These are phyloP conservation scores for Oreonectes daqikongensis DNA, from an alignment of 2,797 vertebrate species.

Conservation along the genomic window DNA sequence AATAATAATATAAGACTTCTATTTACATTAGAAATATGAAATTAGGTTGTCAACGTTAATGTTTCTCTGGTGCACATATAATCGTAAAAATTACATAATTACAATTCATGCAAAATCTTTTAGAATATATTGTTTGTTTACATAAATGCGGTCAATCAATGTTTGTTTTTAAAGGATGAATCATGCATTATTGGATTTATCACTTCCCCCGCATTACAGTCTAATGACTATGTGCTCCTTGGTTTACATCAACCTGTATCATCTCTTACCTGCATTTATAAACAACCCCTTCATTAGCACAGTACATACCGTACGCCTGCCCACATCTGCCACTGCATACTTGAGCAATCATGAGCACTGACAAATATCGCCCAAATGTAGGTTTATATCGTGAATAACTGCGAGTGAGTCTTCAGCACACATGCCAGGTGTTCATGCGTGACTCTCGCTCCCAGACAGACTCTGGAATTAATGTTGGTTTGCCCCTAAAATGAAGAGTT, in stretches of 20 bases:
- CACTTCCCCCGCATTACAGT: neutral
- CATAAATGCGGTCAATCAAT: slow-evolving; percentile 6
- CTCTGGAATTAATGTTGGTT: slow-evolving; percentile 15
- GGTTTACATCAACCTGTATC: neutral
- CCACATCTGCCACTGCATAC: slow-evolving; percentile 27
- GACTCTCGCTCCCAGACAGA: slow-evolving; percentile 1
- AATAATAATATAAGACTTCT: too few species aligned
- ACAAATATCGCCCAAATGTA: slow-evolving; percentile 37
- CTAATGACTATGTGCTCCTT: slow-evolving; percentile 1
- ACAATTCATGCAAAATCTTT: neutral
- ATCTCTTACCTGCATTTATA: slow-evolving; percentile 29
- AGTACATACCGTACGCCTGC: neutral
- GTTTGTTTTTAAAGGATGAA: too few species aligned
- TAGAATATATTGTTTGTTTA: neutral
- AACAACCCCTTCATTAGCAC: slow-evolving; percentile 36
- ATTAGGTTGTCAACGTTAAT: neutral
- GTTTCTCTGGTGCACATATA: neutral
- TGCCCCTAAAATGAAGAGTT: slow-evolving; percentile 20
- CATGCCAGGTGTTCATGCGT: slow-evolving; percentile 32
- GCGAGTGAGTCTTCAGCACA: neutral
- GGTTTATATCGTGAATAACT: neutral
- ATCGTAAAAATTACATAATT: neutral
- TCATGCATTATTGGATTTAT: too few species aligned
- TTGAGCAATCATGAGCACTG: slow-evolving; percentile 36
- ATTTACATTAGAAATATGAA: too few species aligned